Base-by-base conservation (phyloP, 2,113 vertebrate genomes). In the Passer montanus region DNA sequence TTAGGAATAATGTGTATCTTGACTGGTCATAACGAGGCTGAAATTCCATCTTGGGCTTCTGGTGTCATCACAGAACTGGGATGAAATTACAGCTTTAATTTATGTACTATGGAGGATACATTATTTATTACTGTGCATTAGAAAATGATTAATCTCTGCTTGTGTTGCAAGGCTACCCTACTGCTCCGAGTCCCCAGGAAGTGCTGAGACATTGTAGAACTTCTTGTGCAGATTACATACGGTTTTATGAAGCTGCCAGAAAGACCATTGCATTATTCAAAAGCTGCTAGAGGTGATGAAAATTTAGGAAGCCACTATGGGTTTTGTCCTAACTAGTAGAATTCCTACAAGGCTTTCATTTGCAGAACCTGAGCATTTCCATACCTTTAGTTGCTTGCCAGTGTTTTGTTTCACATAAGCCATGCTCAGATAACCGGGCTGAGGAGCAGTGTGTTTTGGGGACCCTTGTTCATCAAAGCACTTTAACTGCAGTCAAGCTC, bases 71-170 rank as follows among this genome's bases (percentile, higher is more conserved):
- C 85, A 97, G 94, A 95, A 96, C 85, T 6, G 28, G 87, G 95
- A 96, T 97, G 96, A 93, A 97, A 97, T 98, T 97, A 96, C 96
- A 98, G 90, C 88, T 96, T 95, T 96, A 97, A 97, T 97, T 97
- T 81, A 91, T 91, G 90, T 92, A 96, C 96, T 96, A 94, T 95
- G 94, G 53, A 84, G 92, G 76, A 94, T 96, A 66, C 85, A 97
- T 98, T 97, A 96, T 98, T 98, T 96, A 97, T 96, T 96, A 87
- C 96, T 63, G 75, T 94, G 84, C 93, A 93, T 97, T 91, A 96
- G 95, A 95, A 97, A 97, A 93, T 96, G 67, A 96, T 96, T 97
- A 91, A 96, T 97, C 97, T 97, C 58, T 94, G 80, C 95, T 95
- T 97, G 87, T 94, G 68, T 83, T 92, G 88, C 91, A 97, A 94